A percentile compares a stretch with the other conserved stretches of the same genome.
phyloP scores from a whole-genome alignment of 2,113 vertebrate species.

The Coptodon bakossiorum region DNA sequence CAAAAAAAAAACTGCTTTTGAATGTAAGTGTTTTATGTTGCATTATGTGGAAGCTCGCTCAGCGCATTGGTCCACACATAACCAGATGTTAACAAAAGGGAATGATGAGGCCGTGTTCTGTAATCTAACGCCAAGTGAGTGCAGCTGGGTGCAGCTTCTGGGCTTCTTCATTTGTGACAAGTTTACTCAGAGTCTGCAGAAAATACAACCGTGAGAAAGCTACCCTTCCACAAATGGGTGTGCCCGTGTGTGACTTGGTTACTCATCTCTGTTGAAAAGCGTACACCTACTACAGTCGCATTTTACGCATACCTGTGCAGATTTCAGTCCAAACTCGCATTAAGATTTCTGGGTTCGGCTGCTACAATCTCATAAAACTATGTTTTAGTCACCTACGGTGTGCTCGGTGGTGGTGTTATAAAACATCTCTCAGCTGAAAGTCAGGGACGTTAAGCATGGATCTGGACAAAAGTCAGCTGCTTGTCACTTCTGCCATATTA shows the following conservation, averaged over 20 bases:
- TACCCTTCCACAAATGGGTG: constrained; percentile 8
- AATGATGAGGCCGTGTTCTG: background rate
- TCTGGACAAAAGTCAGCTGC: background rate
- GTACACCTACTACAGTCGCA: background rate
- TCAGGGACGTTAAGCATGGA: background rate
- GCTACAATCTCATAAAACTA: background rate
- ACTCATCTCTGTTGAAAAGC: background rate
- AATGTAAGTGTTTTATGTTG: background rate
- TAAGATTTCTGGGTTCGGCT: background rate
- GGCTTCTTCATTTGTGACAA: background rate
- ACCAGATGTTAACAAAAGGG: background rate
- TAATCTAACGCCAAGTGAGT: background rate
- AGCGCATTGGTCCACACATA: background rate
- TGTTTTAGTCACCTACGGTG: background rate
- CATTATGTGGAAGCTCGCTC: background rate
- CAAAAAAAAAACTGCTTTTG: background rate
- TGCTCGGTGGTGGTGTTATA: background rate
- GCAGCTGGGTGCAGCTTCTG: background rate
- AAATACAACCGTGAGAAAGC: background rate
- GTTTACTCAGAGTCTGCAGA: background rate
- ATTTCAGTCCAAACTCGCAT: background rate
- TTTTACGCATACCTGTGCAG: background rate
- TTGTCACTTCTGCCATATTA: background rate
- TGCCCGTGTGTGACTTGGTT: background rate
- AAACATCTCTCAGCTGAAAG: background rate